These are phyloP conservation scores for Chlorospingus flavigularis DNA, from an alignment of 2,797 vertebrate species.

Conservation along the genomic window DNA sequence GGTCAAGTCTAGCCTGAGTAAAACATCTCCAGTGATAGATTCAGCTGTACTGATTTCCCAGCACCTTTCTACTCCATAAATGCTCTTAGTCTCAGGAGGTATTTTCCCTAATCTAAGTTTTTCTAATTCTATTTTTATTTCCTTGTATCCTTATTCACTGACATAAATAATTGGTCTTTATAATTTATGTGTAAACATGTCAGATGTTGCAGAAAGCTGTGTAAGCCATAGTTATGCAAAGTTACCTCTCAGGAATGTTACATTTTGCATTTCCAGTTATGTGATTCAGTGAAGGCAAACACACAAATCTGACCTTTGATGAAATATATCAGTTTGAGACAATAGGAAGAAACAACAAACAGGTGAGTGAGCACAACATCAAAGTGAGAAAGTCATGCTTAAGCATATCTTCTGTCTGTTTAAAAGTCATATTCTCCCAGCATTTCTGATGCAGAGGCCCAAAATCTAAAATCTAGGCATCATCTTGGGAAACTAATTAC, in stretches of 20 bases:
- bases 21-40: constrained; percentile 2
- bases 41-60: neutral
- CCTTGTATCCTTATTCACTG: neutral
- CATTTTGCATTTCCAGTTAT: neutral
- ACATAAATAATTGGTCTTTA: neutral
- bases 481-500: neutral
- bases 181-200: neutral
- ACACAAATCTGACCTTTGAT: neutral
- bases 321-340: neutral
- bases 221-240: neutral
- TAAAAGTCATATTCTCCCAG: neutral
- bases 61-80: neutral
- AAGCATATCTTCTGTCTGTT: neutral
- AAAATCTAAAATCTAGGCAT: neutral
- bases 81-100: neutral
- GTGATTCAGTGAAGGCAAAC: neutral
- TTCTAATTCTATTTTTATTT: neutral
- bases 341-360: neutral
- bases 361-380: neutral
- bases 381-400: neutral
- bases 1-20: constrained; percentile 36
- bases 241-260: neutral
- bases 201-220: neutral
- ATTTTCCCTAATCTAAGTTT: neutral
- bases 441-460: neutral